Evolutionary conservation across 2,888 invertebrate species (phyloP).

Genomic region (Noctua fimbriata): DNA sequence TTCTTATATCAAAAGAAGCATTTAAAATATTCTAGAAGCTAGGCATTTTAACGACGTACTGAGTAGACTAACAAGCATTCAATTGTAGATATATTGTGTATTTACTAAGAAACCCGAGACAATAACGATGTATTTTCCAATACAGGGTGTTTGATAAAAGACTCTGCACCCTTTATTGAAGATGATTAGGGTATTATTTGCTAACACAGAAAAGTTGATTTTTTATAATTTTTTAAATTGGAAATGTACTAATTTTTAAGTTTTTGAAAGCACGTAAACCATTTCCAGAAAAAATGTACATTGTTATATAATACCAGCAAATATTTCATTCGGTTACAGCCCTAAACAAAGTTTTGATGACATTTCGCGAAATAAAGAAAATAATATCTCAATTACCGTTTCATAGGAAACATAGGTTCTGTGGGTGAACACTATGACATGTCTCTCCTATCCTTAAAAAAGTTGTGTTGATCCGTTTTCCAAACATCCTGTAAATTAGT

Average conservation of each 20-base stretch:
- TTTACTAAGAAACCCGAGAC: not conserved
- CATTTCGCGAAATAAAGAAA: not conserved
- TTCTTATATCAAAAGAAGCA: not conserved
- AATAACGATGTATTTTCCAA: slow-evolving; percentile 22
- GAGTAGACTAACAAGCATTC: slow-evolving; percentile 21
- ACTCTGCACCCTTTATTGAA: not conserved
- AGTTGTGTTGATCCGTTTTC: not conserved
- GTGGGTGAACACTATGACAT: not conserved
- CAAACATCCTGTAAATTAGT: not conserved
- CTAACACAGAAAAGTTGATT: not conserved
- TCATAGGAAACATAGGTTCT: not conserved
- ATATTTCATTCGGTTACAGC: not conserved
- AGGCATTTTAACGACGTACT: slow-evolving; percentile 6
- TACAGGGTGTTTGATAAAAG: not conserved
- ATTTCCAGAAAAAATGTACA: too few species aligned
- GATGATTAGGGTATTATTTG: too few species aligned
- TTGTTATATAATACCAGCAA: too few species aligned
- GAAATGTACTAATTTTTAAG: not conserved
- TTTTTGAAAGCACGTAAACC: not conserved
- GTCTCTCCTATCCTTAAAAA: not conserved
- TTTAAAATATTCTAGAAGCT: not conserved
- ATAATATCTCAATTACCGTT: not conserved
- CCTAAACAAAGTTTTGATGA: not conserved
- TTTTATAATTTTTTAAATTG: too few species aligned
- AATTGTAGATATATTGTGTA: not conserved